Evolutionary conservation across 2,888 invertebrate species (phyloP), one percentile per base, ranked within the genome.

Genomic region (Leptopilina syphax): DNA sequence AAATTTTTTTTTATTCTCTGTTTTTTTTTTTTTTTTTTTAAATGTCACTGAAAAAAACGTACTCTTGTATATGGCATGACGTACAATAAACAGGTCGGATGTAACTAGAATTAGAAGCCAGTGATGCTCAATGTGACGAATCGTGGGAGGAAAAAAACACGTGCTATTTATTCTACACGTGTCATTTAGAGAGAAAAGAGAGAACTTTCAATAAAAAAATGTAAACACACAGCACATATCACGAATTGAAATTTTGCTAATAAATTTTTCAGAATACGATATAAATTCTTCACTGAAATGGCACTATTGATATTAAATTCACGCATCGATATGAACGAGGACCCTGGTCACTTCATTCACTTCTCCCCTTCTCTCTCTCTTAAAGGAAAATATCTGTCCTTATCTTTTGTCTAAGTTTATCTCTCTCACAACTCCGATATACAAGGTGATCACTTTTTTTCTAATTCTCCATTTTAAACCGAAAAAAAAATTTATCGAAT

Each of bases 41-140:
- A 50, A 50, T 50, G 12, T 8, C 50, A 50, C 50, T 50, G 50
- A 50, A 50, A 70, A 70, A 57, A 73, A 73, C 73, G 57, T 73
- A 73, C 73, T 73, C 73, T 73, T 3, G 54, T 73, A 27, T 73
- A 27, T 57, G 73, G 73, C 73, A 73, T 73, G 73, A 57, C 57
- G 70, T 57, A 9, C 57, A 73, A 9, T 73, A 57, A 67, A 73
- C 57, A 34, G 73, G n/a, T 73, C 41, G 57, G n/a, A 73, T 13
- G 73, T 73, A 57, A 57, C 57, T 34, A 73, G 73, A 73, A 73
- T 73, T 73, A 73, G 57, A 57, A 57, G 24, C 34, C 57, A 73
- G 73, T 57, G 73, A 57, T 73, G 57, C 57, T 34, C 70, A 50
- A 27, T 13, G 24, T 24, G 18, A 50, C 7, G 70, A 50, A 13